phyloP scores from a whole-genome alignment of 2,888 invertebrate species.

The Sialis lutaria region DNA sequence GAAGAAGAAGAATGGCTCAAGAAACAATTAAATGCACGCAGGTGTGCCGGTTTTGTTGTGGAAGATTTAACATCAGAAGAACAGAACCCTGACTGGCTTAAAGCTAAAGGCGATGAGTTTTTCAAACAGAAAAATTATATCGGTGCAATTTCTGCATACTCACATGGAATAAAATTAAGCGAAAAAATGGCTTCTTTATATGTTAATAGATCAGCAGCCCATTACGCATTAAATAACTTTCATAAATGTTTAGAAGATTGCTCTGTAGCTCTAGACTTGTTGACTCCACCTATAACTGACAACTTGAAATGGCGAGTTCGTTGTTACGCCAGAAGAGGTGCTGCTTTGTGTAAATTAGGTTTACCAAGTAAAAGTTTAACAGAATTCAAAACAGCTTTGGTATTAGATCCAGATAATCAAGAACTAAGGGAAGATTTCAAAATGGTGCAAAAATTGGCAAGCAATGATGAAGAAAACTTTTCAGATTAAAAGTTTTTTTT shows the following conservation, averaged over 20 bases:
- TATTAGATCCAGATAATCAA: conserved; percentile 43
- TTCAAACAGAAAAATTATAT: conserved; percentile 55
- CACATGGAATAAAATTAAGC: conserved; percentile 57
- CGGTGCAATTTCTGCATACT: conserved; percentile 68
- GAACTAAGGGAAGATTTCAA: conserved; percentile 37
- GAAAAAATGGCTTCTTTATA: conserved; percentile 55
- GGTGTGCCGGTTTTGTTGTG: conserved; percentile 49
- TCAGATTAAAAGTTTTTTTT: too few species aligned
- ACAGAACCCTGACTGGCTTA: conserved; percentile 65
- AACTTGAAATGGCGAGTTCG: conserved; percentile 54
- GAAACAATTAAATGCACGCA: conserved; percentile 57
- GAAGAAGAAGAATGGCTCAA: conserved; percentile 67
- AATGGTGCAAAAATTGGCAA: neutral
- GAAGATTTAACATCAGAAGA: conserved; percentile 64
- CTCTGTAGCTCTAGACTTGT: conserved; percentile 51
- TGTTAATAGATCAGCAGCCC: conserved; percentile 63
- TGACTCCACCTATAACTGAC: conserved; percentile 51
- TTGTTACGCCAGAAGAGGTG: conserved; percentile 57
- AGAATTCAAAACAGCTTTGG: conserved; percentile 58
- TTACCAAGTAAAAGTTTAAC: conserved; percentile 48
- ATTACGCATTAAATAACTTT: conserved; percentile 57
- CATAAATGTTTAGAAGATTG: conserved; percentile 37
- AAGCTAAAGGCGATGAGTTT: conserved; percentile 66
- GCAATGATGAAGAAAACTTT: neutral
- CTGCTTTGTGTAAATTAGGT: conserved; percentile 52